Evolutionary conservation across 64 coral and sea anemone genomes (phyloP).

Genomic region (Anthopleura sola): DNA sequence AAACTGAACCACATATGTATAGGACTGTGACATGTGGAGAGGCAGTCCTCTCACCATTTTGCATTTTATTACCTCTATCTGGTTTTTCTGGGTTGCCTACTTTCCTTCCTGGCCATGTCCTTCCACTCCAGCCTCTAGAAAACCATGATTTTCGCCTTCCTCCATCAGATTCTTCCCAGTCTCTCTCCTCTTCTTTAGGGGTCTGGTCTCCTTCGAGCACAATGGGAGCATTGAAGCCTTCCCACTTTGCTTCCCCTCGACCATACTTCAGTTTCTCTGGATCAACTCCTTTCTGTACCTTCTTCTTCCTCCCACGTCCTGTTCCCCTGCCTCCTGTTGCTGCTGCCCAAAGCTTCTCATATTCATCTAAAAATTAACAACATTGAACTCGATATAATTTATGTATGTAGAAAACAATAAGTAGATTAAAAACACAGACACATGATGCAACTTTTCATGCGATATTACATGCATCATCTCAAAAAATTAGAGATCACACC

Average conservation of each 20-base stretch:
- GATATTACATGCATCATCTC: no score
- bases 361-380: constrained; percentile 63
- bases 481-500: no score
- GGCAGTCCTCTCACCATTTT: no score
- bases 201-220: constrained; percentile 28
- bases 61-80: constrained; percentile 53
- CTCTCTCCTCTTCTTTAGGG: background rate
- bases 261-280: constrained; percentile 75
- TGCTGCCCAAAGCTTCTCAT: constrained; percentile 92
- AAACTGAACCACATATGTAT: no score
- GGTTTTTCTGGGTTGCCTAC: constrained; percentile 69
- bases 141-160: constrained; percentile 1
- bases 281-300: constrained; percentile 67
- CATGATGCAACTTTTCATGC: no score
- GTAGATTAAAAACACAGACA: no score
- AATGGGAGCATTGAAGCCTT: constrained; percentile 76
- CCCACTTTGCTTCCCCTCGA: constrained; percentile 66
- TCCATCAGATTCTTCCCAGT: background rate
- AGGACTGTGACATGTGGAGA: no score
- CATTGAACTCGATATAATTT: no score
- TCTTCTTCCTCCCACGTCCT: constrained; percentile 88
- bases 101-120: constrained; percentile 82
- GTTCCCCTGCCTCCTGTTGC: constrained; percentile 92
- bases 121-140: constrained; percentile 84
- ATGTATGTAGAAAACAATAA: no score